Evolutionary conservation across 2,797 vertebrate species (phyloP).

Genomic region (Jordanella pulchra): DNA sequence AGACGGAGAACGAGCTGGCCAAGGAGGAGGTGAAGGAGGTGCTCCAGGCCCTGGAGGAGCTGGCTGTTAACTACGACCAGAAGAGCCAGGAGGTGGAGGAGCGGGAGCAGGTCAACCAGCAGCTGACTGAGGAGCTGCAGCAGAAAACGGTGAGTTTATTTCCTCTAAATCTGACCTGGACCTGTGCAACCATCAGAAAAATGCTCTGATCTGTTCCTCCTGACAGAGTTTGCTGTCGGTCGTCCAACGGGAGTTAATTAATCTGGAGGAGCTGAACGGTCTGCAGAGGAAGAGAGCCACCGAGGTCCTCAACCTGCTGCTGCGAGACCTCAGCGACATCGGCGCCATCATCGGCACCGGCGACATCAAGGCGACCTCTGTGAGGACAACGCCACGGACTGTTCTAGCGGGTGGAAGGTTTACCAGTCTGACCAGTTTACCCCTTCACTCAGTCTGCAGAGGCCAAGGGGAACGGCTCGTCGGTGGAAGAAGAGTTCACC

Average conservation of each 20-base stretch:
- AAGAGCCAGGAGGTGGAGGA: constrained; percentile 98
- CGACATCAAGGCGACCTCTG: constrained; percentile 81
- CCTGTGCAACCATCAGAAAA: background rate
- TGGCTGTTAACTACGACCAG: constrained; percentile 97
- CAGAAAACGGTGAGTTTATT: constrained; percentile 82
- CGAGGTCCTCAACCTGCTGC: constrained; percentile 87
- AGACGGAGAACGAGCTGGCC: constrained; percentile 88
- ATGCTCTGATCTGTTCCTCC: background rate
- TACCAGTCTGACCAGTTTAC: background rate
- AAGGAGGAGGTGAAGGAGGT: constrained; percentile 98
- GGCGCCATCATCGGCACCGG: constrained; percentile 86
- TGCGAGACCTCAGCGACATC: constrained; percentile 89
- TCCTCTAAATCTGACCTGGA: background rate
- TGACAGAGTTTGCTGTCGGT: constrained; percentile 79
- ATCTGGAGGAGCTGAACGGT: constrained; percentile 88
- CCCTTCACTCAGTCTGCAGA: constrained; percentile 54
- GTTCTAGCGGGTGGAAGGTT: background rate
- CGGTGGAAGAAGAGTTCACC: constrained; percentile 93
- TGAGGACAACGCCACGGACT: constrained; percentile 63
- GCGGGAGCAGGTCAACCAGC: constrained; percentile 81
- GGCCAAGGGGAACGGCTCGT: constrained; percentile 78
- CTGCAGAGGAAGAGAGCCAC: constrained; percentile 89
- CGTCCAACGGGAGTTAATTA: constrained; percentile 84
- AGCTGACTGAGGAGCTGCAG: constrained; percentile 86
- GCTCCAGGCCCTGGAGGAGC: constrained; percentile 93